phyloP scores from a whole-genome alignment of 2,888 invertebrate genomes.

The Glaucopsyche alexis region DNA sequence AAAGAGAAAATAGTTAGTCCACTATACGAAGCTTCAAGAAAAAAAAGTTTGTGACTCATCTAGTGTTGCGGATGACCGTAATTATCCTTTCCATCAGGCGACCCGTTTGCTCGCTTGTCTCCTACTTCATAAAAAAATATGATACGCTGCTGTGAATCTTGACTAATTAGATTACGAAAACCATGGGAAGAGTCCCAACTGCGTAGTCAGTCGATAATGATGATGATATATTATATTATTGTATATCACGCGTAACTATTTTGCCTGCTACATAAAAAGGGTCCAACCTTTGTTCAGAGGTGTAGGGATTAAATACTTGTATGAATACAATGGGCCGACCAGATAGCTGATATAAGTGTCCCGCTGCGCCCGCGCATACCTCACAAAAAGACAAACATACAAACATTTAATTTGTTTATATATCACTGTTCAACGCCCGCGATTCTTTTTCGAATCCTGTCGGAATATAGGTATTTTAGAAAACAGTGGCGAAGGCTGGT shows the following conservation, averaged over 20 bases:
- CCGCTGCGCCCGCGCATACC: slow-evolving; percentile 64
- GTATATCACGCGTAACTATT: not conserved
- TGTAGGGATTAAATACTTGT: slow-evolving; percentile 45
- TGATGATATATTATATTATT: not conserved
- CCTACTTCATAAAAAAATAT: too few relatives aligned
- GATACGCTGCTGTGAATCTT: too few relatives aligned
- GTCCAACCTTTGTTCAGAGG: slow-evolving; percentile 8
- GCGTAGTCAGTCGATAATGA: too few relatives aligned
- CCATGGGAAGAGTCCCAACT: too few relatives aligned
- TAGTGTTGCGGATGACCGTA: too few relatives aligned
- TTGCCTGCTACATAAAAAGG: slow-evolving; percentile 7
- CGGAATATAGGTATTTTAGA: not conserved
- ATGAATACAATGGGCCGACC: slow-evolving; percentile 64
- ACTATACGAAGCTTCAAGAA: too few relatives aligned
- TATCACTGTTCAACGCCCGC: not conserved
- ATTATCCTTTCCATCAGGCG: too few relatives aligned
- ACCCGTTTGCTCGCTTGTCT: too few relatives aligned
- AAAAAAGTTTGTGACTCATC: too few relatives aligned
- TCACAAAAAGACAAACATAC: slow-evolving; percentile 63
- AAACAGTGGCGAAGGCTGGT: too few relatives aligned
- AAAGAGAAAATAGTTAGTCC: too few relatives aligned
- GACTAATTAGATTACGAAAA: too few relatives aligned
- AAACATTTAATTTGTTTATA: slow-evolving; percentile 35
- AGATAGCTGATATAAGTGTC: slow-evolving; percentile 54
- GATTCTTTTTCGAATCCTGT: not conserved